Conservation (phyloP, 2,113 vertebrate species). For the Eulemur macaco region DNA sequence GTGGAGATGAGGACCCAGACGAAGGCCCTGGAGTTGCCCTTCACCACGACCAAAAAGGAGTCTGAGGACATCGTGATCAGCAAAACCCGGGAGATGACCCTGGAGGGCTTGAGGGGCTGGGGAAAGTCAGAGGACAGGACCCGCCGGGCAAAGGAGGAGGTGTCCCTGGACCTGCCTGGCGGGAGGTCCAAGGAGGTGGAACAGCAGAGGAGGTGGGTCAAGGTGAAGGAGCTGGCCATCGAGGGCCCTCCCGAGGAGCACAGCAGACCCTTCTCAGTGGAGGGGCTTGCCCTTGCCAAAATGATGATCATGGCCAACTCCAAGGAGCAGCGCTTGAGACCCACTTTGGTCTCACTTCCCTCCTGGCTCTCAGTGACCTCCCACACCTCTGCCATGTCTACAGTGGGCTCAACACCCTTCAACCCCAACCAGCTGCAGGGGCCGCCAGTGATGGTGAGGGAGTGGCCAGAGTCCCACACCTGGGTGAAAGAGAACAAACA, state of each 20-base stretch:
- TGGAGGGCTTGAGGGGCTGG: neutral
- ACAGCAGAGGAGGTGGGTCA: neutral
- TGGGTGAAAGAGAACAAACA: neutral
- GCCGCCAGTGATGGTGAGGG: fast-evolving
- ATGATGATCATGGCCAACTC: conserved; percentile 12
- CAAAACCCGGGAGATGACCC: neutral
- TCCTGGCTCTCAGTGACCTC: neutral
- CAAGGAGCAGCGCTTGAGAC: neutral
- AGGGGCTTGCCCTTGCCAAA: conserved; percentile 42
- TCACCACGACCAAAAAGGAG: neutral
- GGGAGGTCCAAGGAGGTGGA: neutral
- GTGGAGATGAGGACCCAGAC: neutral
- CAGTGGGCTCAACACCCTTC: fast-evolving
- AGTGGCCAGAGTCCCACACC: neutral
- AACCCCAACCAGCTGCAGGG: neutral
- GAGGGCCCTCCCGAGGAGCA: fast-evolving
- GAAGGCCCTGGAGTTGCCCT: neutral
- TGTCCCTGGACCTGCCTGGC: neutral
- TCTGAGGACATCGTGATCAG: neutral
- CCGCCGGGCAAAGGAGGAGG: neutral
- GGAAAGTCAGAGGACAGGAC: neutral
- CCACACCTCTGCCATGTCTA: neutral
- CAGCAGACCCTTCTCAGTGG: conserved; percentile 31
- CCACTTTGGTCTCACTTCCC: neutral
- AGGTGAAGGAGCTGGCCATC: neutral